phyloP scores from a whole-genome alignment of 2,888 invertebrate species.

The Tenthredo notha region DNA sequence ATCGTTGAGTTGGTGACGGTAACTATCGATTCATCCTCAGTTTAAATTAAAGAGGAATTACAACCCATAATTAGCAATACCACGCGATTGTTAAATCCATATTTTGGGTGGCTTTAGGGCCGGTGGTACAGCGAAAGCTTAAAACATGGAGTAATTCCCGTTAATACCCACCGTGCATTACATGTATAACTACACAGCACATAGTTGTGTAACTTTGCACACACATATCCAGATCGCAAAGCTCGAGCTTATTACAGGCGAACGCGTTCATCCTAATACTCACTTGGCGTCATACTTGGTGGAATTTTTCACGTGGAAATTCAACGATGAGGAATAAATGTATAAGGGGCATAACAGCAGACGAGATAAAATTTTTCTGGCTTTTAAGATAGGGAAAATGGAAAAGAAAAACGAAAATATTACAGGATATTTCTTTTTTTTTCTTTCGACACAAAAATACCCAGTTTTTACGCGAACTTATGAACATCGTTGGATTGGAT shows the following conservation, averaged over 20 bases:
- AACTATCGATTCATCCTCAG: slow-evolving; percentile 28
- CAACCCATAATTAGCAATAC: slow-evolving; percentile 46
- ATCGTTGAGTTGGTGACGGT: background rate
- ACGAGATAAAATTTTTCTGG: background rate
- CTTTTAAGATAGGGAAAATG: background rate
- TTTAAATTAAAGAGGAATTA: slow-evolving; percentile 35
- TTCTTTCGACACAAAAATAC: background rate
- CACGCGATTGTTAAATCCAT: slow-evolving; percentile 42
- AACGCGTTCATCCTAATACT: slow-evolving; percentile 18
- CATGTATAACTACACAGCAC: background rate
- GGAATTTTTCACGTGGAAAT: background rate
- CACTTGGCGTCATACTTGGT: slow-evolving; percentile 12
- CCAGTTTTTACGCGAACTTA: background rate
- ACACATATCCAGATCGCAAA: background rate
- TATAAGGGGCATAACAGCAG: background rate
- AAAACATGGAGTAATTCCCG: slow-evolving; percentile 51
- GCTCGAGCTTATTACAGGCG: slow-evolving; percentile 24
- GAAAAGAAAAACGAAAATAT: background rate
- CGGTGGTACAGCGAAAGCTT: slow-evolving; percentile 29
- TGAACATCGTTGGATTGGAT: background rate
- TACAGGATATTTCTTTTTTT: background rate
- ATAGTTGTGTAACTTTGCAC: background rate
- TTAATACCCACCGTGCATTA: slow-evolving; percentile 39
- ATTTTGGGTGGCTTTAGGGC: slow-evolving; percentile 39
- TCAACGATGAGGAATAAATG: background rate